Base-by-base conservation (phyloP, 2,888 invertebrate species). In the Malthinus flaveolus region DNA sequence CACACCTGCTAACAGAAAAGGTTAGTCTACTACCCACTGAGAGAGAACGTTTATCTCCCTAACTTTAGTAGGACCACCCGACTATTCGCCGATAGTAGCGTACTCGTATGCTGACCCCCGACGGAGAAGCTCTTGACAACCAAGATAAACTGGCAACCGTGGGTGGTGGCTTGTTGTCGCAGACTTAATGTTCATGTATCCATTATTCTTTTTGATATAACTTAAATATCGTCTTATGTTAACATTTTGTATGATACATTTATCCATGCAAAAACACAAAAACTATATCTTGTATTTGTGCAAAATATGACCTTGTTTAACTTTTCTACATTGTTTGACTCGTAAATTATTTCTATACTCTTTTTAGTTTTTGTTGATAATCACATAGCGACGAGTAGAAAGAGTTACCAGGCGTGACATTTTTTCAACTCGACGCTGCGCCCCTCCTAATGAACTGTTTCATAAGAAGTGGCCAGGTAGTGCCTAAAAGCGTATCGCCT, bases 101-200 rank as follows among this genome's bases (percentile, higher is more conserved):
- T 71, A 67, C 68, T 66, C 66, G 71, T 68, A 69, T 62, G 66
- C 62, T 59, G 59, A 56, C 73, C 75, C 71, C 74, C 75, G 72
- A 73, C 75, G 63, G 75, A 65, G 74, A 71, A 64, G 69, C 63
- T 72, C 73, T 71, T 71, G 73, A 73, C 69, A 68, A 72, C 70
- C 54, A 68, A 77, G 77, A 76, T 77, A 76, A 76, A 77, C 75
- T 72, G 74, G 72, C 71, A 64, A 63, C 76, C 71, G 77, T 77
- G 77, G 77, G 77, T 77, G 77, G 77, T 74, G 75, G 74, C 74
- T 72, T 75, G 76, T 75, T 75, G 76, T 76, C 75, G 74, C 75
- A 66, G 72, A 71, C 72, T 73, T 76, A 76, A 75, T 76, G 76
- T 71, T 68, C 72, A 67, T 75, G 74, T 75, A 75, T 73, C 67